phyloP scores from a whole-genome alignment of 1,140 invertebrate species.

The Hydropsyche tenuis region DNA sequence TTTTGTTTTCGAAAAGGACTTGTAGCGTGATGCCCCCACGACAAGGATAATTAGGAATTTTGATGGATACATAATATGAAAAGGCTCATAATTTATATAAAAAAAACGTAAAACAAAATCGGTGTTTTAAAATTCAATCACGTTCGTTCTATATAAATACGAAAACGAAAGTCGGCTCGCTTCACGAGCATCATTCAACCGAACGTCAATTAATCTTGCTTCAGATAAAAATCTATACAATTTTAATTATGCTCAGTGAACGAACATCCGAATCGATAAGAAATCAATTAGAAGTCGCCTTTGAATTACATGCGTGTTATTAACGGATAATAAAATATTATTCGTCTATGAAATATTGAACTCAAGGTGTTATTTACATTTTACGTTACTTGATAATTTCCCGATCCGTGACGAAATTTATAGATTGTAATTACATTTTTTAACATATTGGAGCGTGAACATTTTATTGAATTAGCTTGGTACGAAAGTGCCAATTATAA shows the following conservation, averaged over 20 bases:
- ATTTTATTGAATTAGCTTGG: too few relatives aligned
- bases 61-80: background rate
- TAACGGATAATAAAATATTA: conserved; percentile 2
- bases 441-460: too few relatives aligned
- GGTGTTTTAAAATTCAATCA: background rate
- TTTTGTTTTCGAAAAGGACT: background rate
- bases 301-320: background rate
- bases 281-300: conserved; percentile 6
- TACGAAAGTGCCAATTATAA: too few relatives aligned
- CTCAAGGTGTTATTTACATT: conserved; percentile 17
- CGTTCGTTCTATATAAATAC: background rate
- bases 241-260: conserved; percentile 4
- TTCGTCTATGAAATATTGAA: background rate
- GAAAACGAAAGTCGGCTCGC: background rate
- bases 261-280: conserved; percentile 8
- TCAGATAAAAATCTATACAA: conserved; percentile 17
- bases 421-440: too few relatives aligned
- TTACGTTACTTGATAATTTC: background rate
- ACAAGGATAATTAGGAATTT: background rate
- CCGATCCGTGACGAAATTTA: too few relatives aligned
- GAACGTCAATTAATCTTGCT: conserved; percentile 1
- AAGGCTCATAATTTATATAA: too few relatives aligned
- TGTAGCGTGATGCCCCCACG: conserved; percentile 5
- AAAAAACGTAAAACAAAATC: too few relatives aligned
- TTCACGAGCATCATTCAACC: background rate